A percentile compares a stretch with the other conserved stretches of the same genome.
Conservation (phyloP, 2,888 invertebrate species). For the Cosmopolites sordidus region DNA sequence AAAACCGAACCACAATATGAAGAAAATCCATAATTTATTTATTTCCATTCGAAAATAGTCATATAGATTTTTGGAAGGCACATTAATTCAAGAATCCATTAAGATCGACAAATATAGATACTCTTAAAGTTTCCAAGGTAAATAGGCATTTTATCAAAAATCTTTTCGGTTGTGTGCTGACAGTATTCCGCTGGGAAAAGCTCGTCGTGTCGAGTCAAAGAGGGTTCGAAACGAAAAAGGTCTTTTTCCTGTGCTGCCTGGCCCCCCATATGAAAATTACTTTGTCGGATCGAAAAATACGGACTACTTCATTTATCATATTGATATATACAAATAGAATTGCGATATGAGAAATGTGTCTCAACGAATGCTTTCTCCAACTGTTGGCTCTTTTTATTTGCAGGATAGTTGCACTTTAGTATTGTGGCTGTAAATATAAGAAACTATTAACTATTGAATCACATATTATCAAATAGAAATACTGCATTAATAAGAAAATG, state of each 20-base stretch:
- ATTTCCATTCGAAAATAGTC: too few relatives aligned
- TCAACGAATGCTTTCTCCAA: too few relatives aligned
- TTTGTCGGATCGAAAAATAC: neutral
- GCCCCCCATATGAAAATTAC: neutral
- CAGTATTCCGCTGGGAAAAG: slow-evolving; percentile 4
- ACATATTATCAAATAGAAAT: too few relatives aligned
- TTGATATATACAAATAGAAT: slow-evolving; percentile 1
- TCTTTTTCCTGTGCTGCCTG: neutral
- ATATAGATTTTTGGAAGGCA: neutral
- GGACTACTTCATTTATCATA: neutral
- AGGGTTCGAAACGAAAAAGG: slow-evolving; percentile 2
- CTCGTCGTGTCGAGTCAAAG: slow-evolving; percentile 9
- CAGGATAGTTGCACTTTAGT: too few relatives aligned
- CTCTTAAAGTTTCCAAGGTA: slow-evolving; percentile 4
- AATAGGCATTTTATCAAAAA: slow-evolving; percentile 14
- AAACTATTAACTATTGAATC: too few relatives aligned
- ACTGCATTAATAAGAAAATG: too few relatives aligned
- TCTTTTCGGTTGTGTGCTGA: slow-evolving; percentile 8
- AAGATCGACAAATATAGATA: neutral
- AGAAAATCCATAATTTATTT: too few relatives aligned
- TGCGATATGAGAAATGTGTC: neutral
- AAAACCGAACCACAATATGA: too few relatives aligned
- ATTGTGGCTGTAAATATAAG: too few relatives aligned
- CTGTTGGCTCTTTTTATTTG: too few relatives aligned
- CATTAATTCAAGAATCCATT: slow-evolving; percentile 1